Percentiles rank a stretch among this genome's conserved stretches.
phyloP scores from a whole-genome alignment of 1,140 invertebrate species.

The Nebria ingens region DNA sequence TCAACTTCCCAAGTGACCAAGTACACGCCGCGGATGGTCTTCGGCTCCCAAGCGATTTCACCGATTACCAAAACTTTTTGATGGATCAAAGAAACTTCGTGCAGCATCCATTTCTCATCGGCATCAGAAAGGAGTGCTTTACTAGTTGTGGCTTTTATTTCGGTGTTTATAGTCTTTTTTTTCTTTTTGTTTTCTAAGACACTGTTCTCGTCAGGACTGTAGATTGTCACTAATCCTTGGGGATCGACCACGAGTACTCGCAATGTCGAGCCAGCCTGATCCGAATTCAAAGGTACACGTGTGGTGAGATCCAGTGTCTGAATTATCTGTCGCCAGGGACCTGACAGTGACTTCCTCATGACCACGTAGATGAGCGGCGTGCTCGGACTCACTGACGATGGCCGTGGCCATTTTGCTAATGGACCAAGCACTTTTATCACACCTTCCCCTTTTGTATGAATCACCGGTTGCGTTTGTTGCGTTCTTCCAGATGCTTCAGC shows the following conservation, averaged over 20 bases:
- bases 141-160: slow-evolving; percentile 46
- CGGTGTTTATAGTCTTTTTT: slow-evolving; percentile 43
- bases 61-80: slow-evolving; percentile 63
- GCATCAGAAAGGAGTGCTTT: slow-evolving; percentile 36
- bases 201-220: slow-evolving; percentile 46
- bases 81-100: slow-evolving; percentile 55
- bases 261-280: slow-evolving; percentile 45
- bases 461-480: slow-evolving; percentile 50
- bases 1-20: slow-evolving; percentile 75
- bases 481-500: slow-evolving; percentile 42
- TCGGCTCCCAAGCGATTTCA: slow-evolving; percentile 62
- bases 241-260: slow-evolving; percentile 53
- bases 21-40: slow-evolving; percentile 52
- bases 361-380: slow-evolving; percentile 55
- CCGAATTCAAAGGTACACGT: slow-evolving; percentile 41
- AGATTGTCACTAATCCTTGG: slow-evolving; percentile 53
- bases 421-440: slow-evolving; percentile 46
- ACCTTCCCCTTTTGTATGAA: slow-evolving; percentile 53
- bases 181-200: slow-evolving; percentile 31
- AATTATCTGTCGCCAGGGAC: slow-evolving; percentile 54
- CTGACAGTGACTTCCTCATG: slow-evolving; percentile 47
- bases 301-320: slow-evolving; percentile 49
- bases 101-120: slow-evolving; percentile 46
- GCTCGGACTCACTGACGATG: slow-evolving; percentile 34
- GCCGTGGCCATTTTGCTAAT: slow-evolving; percentile 48